Evolutionary conservation across 2,888 invertebrate genomes (phyloP), one percentile per base, ranked within the genome.

Genomic region (Plebejus melissa): DNA sequence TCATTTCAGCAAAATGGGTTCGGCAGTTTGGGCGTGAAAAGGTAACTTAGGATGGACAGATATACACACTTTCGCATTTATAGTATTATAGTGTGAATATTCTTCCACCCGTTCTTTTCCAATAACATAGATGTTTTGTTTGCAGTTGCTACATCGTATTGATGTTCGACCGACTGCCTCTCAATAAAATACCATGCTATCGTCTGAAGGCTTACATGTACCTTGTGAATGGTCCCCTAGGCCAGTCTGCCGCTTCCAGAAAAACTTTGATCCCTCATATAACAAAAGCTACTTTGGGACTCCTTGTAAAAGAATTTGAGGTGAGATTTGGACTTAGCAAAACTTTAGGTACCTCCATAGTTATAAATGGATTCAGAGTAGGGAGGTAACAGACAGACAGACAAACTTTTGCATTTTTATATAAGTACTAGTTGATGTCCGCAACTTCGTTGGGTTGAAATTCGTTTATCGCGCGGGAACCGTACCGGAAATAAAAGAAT

Each of bases 121-220:
- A 7, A 58, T 58, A 2, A 58, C n/a, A 58, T n/a, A n/a, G 0
- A 5, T 58, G n/a, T 38, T 41, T n/a, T 22, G 3, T n/a, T 70
- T 72, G 54, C 32, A 72, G 72, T n/a, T 16, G 16, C 32, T 72
- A 72, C 28, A 28, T 16, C 1, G 28, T 72, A 72, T 7, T 28
- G 16, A 54, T 50, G 2, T 16, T 72, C 9, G 16, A 50, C 28
- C 9, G 41, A 54, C 54, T 72, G 16, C 50, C 50, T 6, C 50
- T 46, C 13, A 28, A 71, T 50, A 71, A 71, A 46, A 28, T 71
- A 46, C 71, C 71, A 22, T 28, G 50, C 22, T 46, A 46, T 50
- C 71, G 71, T 2, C 71, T 71, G 28, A 41, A 50, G 22, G 72
- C 72, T 32, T 50, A 28, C 13, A 50, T 32, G 32, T 28, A 50